A percentile compares a stretch with the other conserved stretches of the same genome.
These are phyloP conservation scores for Danaus melanippus DNA, from an alignment of 1,140 invertebrate genomes.

Conservation along the genomic window DNA sequence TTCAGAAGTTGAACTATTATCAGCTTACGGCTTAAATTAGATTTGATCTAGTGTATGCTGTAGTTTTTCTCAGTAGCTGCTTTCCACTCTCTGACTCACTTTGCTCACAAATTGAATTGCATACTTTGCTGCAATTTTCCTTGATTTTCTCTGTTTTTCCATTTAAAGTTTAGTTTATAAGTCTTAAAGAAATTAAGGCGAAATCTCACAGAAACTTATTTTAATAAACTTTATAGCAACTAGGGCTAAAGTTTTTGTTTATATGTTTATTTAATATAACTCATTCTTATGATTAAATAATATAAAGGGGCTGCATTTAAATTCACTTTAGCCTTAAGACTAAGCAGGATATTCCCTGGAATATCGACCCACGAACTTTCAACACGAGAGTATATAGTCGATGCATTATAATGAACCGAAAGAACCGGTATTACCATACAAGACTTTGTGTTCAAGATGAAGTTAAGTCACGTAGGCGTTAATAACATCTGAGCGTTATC, in stretches of 20 bases:
- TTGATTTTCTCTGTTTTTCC: conserved; percentile 9
- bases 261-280: conserved; percentile 7
- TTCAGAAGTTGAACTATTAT: conserved; percentile 13
- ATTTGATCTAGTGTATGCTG: conserved; percentile 22
- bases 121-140: conserved; percentile 15
- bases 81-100: conserved; percentile 14
- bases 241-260: too few species aligned
- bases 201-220: too few species aligned
- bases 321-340: too few species aligned
- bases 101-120: conserved; percentile 15
- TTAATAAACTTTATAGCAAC: too few species aligned
- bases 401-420: too few species aligned
- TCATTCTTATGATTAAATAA: neutral
- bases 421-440: neutral
- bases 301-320: too few species aligned
- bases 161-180: neutral
- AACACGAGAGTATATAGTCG: too few species aligned
- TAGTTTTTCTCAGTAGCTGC: conserved; percentile 8
- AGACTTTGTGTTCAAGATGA: conserved; percentile 6
- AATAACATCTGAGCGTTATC: conserved; percentile 26
- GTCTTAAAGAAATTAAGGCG: too few species aligned
- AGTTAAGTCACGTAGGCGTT: conserved; percentile 19
- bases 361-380: neutral
- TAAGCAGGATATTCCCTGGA: conserved; percentile 3
- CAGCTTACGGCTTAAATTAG: conserved; percentile 20